A percentile compares a stretch with the other conserved stretches of the same genome.
These are phyloP conservation scores for Sylvia atricapilla DNA, from an alignment of 2,113 vertebrate genomes.

Conservation along the genomic window DNA sequence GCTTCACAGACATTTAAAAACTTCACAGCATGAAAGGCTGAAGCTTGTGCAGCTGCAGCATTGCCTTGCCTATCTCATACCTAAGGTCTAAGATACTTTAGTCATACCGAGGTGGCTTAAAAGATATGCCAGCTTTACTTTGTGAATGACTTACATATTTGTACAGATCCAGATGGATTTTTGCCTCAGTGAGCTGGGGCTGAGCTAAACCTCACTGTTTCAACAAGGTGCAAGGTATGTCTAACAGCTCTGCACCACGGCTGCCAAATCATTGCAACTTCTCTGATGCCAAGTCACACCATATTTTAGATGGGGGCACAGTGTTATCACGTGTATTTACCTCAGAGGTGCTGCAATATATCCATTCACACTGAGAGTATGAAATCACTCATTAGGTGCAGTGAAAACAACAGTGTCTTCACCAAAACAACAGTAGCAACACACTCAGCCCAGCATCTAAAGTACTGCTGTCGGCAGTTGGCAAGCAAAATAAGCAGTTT, in stretches of 20 bases:
- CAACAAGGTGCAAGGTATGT: rapidly evolving
- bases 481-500: background rate
- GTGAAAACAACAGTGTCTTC: background rate
- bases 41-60: background rate
- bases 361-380: background rate
- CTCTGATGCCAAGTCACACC: background rate
- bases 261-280: background rate
- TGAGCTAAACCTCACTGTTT: background rate
- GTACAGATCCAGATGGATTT: background rate
- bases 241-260: background rate
- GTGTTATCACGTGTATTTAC: background rate
- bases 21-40: background rate
- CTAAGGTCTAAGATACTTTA: background rate
- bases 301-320: background rate
- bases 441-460: background rate
- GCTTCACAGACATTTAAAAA: background rate
- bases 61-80: background rate
- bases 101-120: background rate
- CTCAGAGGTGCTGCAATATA: background rate
- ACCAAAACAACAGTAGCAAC: background rate
- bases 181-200: rapidly evolving
- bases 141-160: background rate
- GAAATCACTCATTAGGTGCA: background rate
- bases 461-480: background rate
- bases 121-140: background rate